A percentile compares a stretch with the other conserved stretches of the same genome.
Conservation (phyloP, 2,888 invertebrate species). For the Sminthurinus aureus region DNA sequence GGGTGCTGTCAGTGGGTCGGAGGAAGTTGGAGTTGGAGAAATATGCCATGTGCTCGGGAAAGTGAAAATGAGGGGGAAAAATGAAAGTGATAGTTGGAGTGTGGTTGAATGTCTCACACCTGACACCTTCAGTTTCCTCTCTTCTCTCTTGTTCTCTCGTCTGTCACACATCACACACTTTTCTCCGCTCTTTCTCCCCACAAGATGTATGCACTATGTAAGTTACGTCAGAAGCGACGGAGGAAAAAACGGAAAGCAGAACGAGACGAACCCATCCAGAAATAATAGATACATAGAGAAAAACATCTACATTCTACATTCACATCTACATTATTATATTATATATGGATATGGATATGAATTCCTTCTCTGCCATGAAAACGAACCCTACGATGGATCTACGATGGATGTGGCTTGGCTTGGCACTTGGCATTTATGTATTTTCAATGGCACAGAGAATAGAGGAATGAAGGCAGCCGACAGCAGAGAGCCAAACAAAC, state of each 20-base stretch:
- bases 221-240: background rate
- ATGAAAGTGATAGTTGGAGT: conserved; percentile 48
- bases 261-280: conserved; percentile 1
- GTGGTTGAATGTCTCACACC: conserved; percentile 52
- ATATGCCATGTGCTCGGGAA: conserved; percentile 29
- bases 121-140: conserved; percentile 47
- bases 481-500: conserved; percentile 20
- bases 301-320: background rate
- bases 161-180: conserved; percentile 35
- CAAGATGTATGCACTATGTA: background rate
- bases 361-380: too few relatives aligned
- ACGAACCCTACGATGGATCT: too few relatives aligned
- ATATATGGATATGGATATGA: background rate
- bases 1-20: conserved; percentile 21
- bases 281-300: background rate
- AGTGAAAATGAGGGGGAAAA: conserved; percentile 45
- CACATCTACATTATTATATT: background rate
- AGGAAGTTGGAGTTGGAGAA: conserved; percentile 19
- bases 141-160: background rate
- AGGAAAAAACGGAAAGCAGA: conserved; percentile 34
- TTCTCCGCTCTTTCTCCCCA: conserved; percentile 16
- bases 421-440: too few relatives aligned
- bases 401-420: too few relatives aligned
- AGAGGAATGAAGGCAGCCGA: background rate
- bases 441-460: background rate